Base-by-base conservation (phyloP, 2,888 invertebrate genomes). In the Meghimatium bilineatum region DNA sequence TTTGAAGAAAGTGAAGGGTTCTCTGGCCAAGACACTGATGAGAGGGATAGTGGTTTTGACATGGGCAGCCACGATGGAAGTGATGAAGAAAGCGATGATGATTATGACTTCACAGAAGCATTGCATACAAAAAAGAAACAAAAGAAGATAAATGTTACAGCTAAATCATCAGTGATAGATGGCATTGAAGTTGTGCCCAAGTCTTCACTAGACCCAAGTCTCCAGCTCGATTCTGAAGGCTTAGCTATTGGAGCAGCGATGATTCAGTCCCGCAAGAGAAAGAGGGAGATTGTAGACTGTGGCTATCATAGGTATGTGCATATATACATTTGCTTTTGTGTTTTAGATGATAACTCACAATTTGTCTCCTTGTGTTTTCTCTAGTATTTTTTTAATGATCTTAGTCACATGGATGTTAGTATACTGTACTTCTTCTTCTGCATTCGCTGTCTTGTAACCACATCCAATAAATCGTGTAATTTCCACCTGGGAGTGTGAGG, bases 191-290 rank as follows among this genome's bases (percentile, higher is more conserved):
- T 85, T 36, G 88, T 81, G 20, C 72, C 82, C 0, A 56, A 67
- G n/a, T 52, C 69, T 38, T 63, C 78, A 8, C n/a, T 81, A 29
- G 75, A 82, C 75, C n/a, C 80, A n/a, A 49, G 38, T 71, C 60
- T 80, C 29, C 87, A 85, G 34, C 86, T 93, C 74, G 91, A 91
- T 89, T 96, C 97, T 52, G 96, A 97, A 93, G 98, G 98, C 84
- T 94, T 99, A 87, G 99, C 99, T 0, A 94, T 99, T 60, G 99
- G 98, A 1, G 96, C 98, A 0, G 95, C 98, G 94, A 95, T 99
- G 95, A 96, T 97, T 12, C 96, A 97, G 82, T 98, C 98, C 63
- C 96, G 96, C 93, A 99, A 98, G 94, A 95, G 96, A 26, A 97
- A 97, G 90, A 95, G 98, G 60, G 98, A 99, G 92, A 94, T 99